Conservation (phyloP, 2,797 vertebrate genomes). For the Molossus molossus region DNA sequence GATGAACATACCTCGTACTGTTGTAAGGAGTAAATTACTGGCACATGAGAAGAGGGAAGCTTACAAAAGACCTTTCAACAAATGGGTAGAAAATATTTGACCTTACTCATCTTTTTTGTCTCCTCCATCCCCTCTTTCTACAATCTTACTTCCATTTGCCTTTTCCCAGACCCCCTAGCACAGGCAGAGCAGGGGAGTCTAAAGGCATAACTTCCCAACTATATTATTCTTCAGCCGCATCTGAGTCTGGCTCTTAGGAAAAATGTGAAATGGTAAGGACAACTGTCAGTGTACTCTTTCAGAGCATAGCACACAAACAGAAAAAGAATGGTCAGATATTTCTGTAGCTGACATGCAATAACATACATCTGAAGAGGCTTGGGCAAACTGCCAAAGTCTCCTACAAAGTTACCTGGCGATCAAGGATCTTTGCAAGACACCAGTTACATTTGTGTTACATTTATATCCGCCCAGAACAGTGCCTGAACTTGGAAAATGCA, state of each 20-base stretch:
- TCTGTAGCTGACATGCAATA: slow-evolving; percentile 19
- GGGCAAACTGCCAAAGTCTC: slow-evolving; percentile 66
- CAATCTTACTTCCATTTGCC: not conserved
- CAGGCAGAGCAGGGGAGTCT: not conserved
- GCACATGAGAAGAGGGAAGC: not conserved
- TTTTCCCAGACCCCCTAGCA: not conserved
- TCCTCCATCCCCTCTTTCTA: not conserved
- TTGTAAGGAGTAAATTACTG: not conserved
- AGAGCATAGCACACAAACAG: not conserved
- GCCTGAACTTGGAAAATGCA: slow-evolving; percentile 55
- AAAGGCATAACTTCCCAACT: not conserved
- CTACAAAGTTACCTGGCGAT: slow-evolving; percentile 75
- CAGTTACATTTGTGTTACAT: slow-evolving; percentile 7
- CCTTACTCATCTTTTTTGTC: not conserved
- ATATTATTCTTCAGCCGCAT: not conserved
- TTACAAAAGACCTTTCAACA: slow-evolving; percentile 2
- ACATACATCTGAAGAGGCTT: slow-evolving; percentile 26
- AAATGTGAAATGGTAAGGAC: not conserved
- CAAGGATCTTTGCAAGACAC: slow-evolving; percentile 71
- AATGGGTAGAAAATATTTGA: not conserved
- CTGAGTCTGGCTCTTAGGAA: slow-evolving; percentile 28
- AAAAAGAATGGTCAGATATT: not conserved
- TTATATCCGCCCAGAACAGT: slow-evolving; percentile 70
- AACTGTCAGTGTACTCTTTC: not conserved
- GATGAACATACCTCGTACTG: not conserved